Base-by-base conservation (phyloP, 2,888 invertebrate species). In the Caenorhabditis imperialis region DNA sequence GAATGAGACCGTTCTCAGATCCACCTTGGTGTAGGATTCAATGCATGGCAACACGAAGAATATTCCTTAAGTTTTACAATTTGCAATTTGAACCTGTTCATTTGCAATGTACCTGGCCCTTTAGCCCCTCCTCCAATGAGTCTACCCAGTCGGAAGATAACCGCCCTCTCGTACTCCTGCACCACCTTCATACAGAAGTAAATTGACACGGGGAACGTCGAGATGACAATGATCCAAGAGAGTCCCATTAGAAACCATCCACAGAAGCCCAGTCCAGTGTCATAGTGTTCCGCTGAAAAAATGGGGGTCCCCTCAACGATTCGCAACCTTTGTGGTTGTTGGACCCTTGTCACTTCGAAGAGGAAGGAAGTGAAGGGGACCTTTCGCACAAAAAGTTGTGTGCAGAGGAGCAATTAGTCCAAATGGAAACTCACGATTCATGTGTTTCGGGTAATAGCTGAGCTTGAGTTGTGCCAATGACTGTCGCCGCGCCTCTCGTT, bases 1-100 rank as follows among this genome's bases (percentile, higher is more conserved):
- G 89, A 96, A 97, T 1, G 96, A 95, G 0, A 96, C 93, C 2
- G 96, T 96, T 48, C 97, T 92, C 73, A 97, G 91, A 89, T 97
- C 97, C 16, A 97, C 95, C 77, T 94, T 92, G 33, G 94, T 94
- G 88, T 96, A 96, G 45, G 88, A 89, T 75, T 91, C 96, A 87
- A 96, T 94, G 90, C 96, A 96, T 0, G 96, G 96, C 76, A 96
- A 90, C 1, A 81, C 78, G 47, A 83, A 83, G 54, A 83, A 84
- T 16, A 84, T 83, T 50, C 83, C 78, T 77, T 48, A 53, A 77
- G 14, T 38, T 61, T 16, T 50, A 33, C 23, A 20, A 18, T 3
- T 35, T 27, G 5, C 16, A 18, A 50, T 12, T 35, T 35, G 18
- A 33, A 37, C 12, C 14, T 18, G 35, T 44, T 53, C n/a, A n/a